A percentile compares a stretch with the other conserved stretches of the same genome.
Evolutionary conservation across 2,888 invertebrate species (phyloP).

Genomic region (Rhingia campestris): DNA sequence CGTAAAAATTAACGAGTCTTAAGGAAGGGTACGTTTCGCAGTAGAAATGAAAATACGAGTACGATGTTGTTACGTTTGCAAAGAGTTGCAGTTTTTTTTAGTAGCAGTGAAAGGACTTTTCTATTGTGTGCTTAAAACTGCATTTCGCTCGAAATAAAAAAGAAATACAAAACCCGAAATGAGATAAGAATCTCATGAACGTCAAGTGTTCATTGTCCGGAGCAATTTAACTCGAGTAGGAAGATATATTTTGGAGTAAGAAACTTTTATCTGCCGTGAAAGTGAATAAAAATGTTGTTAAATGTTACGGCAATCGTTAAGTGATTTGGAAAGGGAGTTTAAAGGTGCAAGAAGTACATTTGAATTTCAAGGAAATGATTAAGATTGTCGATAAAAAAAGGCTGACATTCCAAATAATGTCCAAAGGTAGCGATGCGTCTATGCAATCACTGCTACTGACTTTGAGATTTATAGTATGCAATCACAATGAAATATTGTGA

Average conservation of each 20-base stretch:
- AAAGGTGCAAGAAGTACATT: too few relatives aligned
- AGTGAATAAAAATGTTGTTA: slow-evolving; percentile 62
- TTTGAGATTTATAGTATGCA: too few relatives aligned
- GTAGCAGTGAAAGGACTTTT: slow-evolving; percentile 14
- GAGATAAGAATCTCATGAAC: slow-evolving; percentile 67
- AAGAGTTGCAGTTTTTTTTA: slow-evolving; percentile 33
- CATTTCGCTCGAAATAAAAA: slow-evolving; percentile 14
- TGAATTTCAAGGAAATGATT: too few relatives aligned
- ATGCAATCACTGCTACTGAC: too few relatives aligned
- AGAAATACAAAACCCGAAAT: background rate
- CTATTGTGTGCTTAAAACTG: slow-evolving; percentile 51
- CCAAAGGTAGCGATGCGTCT: too few relatives aligned
- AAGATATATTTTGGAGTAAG: slow-evolving; percentile 15
- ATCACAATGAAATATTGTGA: too few relatives aligned
- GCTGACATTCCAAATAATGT: too few relatives aligned
- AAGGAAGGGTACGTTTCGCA: background rate
- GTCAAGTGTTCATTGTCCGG: slow-evolving; percentile 54
- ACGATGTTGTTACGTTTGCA: slow-evolving; percentile 47
- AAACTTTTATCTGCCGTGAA: slow-evolving; percentile 43
- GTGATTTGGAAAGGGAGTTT: background rate
- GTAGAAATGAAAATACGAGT: slow-evolving; percentile 1
- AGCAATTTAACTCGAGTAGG: slow-evolving; percentile 51
- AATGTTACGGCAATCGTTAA: slow-evolving; percentile 44
- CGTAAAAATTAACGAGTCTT: slow-evolving; percentile 71
- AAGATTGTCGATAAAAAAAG: too few relatives aligned